phyloP scores from a whole-genome alignment of 53 echinoderm and acorn worm genomes.

The Temnopleurus reevesii region DNA sequence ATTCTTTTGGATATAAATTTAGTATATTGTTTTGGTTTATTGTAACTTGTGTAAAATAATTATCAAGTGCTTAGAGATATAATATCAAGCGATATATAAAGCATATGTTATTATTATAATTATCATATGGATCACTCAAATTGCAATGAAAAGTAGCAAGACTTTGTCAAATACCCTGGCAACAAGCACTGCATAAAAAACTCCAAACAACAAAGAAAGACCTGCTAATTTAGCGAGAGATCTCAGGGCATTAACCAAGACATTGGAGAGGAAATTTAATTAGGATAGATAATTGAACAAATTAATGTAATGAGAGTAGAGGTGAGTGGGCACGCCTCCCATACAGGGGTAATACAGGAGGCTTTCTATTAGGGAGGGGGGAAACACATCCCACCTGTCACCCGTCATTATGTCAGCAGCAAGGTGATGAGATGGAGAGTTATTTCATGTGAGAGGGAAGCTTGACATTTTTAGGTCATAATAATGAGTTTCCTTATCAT shows the following conservation, averaged over 20 bases:
- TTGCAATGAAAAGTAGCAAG: no score
- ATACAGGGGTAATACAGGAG: not conserved
- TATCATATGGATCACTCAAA: no score
- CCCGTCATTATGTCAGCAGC: not conserved
- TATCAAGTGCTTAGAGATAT: no score
- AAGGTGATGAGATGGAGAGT: not conserved
- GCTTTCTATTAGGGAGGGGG: not conserved
- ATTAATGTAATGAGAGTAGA: not conserved
- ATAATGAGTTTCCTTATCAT: not conserved
- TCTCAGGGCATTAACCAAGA: not conserved
- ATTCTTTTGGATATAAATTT: no score
- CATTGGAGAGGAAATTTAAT: constrained; percentile 28
- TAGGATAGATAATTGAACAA: not conserved
- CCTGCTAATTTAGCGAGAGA: constrained; percentile 4
- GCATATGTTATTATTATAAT: no score
- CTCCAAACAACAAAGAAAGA: no score
- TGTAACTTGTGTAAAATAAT: no score
- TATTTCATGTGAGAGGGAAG: not conserved
- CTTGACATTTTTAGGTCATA: not conserved
- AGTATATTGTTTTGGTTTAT: no score
- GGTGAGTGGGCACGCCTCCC: not conserved
- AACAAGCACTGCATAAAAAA: no score
- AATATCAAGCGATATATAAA: no score
- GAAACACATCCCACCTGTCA: not conserved
- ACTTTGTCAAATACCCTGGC: no score